Conservation (phyloP, 2,888 invertebrate species). For the Chymomyza fuscimana region DNA sequence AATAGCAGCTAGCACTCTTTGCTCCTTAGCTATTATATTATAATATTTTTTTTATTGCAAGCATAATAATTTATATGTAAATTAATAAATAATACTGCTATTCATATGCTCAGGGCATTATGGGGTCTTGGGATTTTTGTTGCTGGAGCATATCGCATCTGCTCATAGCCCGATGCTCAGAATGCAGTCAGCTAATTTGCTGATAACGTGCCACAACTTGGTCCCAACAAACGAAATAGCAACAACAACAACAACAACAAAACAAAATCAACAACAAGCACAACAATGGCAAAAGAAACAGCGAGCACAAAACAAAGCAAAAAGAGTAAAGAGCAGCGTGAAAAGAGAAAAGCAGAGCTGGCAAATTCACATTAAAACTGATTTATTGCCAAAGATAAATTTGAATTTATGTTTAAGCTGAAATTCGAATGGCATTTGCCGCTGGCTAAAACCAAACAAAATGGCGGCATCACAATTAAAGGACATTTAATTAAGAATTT, state of each 20-base stretch:
- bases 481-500: constrained; percentile 62
- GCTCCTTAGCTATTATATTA: too few relatives aligned
- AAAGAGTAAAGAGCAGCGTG: background rate
- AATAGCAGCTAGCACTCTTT: too few relatives aligned
- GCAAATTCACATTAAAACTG: constrained; percentile 61
- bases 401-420: constrained; percentile 59
- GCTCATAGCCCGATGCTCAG: background rate
- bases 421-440: constrained; percentile 25
- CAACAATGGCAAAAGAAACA: constrained; percentile 5
- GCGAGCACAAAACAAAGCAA: background rate
- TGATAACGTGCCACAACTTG: background rate
- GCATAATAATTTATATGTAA: too few relatives aligned
- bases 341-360: background rate
- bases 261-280: background rate
- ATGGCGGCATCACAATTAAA: constrained; percentile 26
- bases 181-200: background rate
- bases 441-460: constrained; percentile 15
- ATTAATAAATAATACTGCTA: too few relatives aligned
- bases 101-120: too few relatives aligned
- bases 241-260: background rate
- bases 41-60: too few relatives aligned
- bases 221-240: background rate
- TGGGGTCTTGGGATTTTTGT: background rate
- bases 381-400: constrained; percentile 68
- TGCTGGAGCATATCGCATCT: background rate